These are phyloP conservation scores for Anarsia innoxiella DNA, from an alignment of 2,888 invertebrate genomes.

Conservation along the genomic window DNA sequence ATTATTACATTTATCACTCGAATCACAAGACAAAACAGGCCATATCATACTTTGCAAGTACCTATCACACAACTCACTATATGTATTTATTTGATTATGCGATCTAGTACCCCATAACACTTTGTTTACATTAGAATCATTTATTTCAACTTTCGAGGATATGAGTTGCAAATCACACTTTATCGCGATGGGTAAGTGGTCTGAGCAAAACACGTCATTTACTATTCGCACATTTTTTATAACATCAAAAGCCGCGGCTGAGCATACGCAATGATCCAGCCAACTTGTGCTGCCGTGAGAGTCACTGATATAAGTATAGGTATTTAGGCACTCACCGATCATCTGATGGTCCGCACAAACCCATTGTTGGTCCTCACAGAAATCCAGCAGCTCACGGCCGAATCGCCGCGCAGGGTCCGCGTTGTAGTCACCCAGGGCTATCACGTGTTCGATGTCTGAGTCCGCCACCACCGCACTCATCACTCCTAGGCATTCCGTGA, in stretches of 20 bases:
- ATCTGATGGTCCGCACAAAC: background rate
- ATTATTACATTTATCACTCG: background rate
- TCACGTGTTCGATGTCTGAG: background rate
- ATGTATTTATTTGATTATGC: background rate
- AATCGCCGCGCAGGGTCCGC: background rate
- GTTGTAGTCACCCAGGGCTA: constrained; percentile 6
- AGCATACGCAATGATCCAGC: constrained; percentile 12
- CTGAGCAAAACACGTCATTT: background rate
- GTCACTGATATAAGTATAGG: constrained; percentile 2
- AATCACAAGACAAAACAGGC: background rate
- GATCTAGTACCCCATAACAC: background rate
- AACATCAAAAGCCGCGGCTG: background rate
- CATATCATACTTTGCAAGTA: background rate
- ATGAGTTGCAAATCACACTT: background rate
- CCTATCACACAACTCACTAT: background rate
- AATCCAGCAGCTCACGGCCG: background rate
- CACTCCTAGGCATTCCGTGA: constrained; percentile 3
- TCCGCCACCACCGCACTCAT: constrained; percentile 6
- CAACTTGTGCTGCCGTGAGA: constrained; percentile 4
- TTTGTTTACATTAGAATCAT: background rate
- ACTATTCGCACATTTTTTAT: background rate
- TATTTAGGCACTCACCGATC: background rate
- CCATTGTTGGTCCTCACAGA: constrained; percentile 5
- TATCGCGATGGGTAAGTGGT: background rate
- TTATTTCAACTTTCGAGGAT: background rate